Evolutionary conservation across 2,113 vertebrate species (phyloP).

Genomic region (Pardalotus punctatus): DNA sequence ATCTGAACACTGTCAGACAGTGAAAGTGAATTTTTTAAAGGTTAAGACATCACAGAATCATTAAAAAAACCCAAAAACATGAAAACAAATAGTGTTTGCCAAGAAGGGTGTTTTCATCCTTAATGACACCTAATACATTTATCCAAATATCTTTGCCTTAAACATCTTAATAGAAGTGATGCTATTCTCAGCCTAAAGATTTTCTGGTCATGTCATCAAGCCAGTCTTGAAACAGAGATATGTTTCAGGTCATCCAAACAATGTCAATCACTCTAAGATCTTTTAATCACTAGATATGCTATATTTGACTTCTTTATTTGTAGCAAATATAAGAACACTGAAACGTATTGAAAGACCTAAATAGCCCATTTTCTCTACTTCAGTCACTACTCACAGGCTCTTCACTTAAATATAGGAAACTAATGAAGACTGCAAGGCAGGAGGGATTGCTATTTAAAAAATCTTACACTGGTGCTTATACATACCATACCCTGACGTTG

Average conservation of each 20-base stretch:
- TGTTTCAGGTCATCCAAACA: neutral
- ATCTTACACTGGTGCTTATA: neutral
- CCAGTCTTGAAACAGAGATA: neutral
- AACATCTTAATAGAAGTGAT: neutral
- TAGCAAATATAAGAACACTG: neutral
- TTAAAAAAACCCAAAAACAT: neutral
- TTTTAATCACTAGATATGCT: neutral
- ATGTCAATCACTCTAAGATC: neutral
- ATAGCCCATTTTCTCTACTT: conserved; percentile 9
- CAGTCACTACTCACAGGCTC: neutral
- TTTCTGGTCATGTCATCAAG: neutral
- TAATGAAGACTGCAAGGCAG: neutral
- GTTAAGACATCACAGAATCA: neutral
- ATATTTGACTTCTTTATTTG: conserved; percentile 12
- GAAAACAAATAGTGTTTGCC: neutral
- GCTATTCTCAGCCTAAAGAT: neutral
- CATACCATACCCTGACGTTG: neutral
- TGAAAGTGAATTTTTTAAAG: neutral
- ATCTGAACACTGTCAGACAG: neutral
- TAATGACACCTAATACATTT: neutral
- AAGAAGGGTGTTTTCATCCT: neutral
- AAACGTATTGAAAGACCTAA: conserved; percentile 7
- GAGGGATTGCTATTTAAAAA: neutral
- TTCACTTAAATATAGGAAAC: conserved; percentile 26
- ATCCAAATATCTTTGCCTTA: neutral